These are phyloP conservation scores for Acridotheres tristis DNA, from an alignment of 2,797 vertebrate species.

Conservation along the genomic window DNA sequence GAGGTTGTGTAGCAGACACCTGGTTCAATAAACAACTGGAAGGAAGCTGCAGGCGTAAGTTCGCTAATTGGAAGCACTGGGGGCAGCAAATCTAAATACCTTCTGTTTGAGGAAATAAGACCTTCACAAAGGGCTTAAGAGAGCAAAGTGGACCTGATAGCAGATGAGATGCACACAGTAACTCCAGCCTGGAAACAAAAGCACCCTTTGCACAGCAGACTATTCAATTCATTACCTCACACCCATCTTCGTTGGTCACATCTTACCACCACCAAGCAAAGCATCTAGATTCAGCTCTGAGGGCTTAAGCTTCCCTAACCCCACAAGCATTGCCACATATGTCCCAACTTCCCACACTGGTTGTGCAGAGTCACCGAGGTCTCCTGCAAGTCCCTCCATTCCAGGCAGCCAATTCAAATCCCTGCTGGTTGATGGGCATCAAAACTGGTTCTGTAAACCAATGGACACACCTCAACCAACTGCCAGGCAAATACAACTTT, in stretches of 20 bases:
- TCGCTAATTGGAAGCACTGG: neutral
- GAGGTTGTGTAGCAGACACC: neutral
- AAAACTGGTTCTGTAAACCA: neutral
- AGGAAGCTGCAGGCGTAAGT: neutral
- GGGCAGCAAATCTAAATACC: neutral
- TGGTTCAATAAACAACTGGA: slow-evolving; percentile 41
- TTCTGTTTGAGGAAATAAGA: slow-evolving; percentile 11
- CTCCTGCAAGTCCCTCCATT: neutral
- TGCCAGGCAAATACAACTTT: neutral
- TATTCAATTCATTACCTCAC: neutral
- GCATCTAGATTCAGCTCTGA: neutral
- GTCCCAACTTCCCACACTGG: neutral
- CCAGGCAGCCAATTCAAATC: neutral
- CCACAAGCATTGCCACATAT: neutral
- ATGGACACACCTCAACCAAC: neutral
- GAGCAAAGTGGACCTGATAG: neutral
- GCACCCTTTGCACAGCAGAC: neutral
- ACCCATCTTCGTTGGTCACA: neutral
- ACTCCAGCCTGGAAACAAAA: neutral
- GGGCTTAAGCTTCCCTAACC: neutral
- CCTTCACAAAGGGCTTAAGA: neutral
- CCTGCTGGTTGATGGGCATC: accelerated
- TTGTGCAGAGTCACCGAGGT: neutral
- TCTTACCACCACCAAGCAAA: neutral
- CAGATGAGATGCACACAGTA: neutral